Evolutionary conservation across 64 coral and sea anemone species (phyloP), one percentile per base, ranked within the genome.

Genomic region (Cladopsammia gracilis): DNA sequence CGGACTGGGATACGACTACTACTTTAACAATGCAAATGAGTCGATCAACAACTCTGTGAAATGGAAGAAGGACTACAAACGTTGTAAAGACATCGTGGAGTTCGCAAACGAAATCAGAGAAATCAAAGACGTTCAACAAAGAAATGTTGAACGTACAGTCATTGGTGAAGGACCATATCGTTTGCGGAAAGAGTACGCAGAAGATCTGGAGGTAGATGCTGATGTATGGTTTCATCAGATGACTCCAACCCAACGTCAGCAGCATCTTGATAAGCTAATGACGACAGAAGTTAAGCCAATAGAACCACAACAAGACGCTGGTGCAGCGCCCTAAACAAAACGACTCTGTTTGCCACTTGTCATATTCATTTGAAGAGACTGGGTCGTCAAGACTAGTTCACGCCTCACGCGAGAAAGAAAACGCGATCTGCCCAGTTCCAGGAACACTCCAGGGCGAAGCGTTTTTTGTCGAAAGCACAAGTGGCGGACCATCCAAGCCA

Each of bases 21-120:
- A 76, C 24, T 89, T 77, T 47, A 57, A 89, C 53, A 89, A 89
- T 48, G 58, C 53, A 3, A 77, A 53, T 18, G 73, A 89, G 76
- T 76, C 71, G 9, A 90, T 90, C 10, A 70, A 79, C 20, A 22
- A 68, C 65, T 24, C 20, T 7, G 20, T 68, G 18, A 68, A 68
- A 10, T 3, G 20, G 6, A 22, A 25, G 20, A 22, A 68, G 22
- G 22, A 68, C 10, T 68, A 25, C n/a, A 8, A 68, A 10, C 20
- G 20, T 24, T 68, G 20, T 10, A 62, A 15, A 12, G 22, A 68
- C 20, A 68, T 68, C 20, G 20, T 25, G 3, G 22, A 22, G 1
- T 22, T 68, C 20, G 22, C 22, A 25, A 20, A 68, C 4, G 22
- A 24, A 24, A 68, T 62, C 23, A 3, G 22, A 22, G 22, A 68